Conservation (phyloP, 2,888 invertebrate genomes). For the Ornithoptera alexandrae region DNA sequence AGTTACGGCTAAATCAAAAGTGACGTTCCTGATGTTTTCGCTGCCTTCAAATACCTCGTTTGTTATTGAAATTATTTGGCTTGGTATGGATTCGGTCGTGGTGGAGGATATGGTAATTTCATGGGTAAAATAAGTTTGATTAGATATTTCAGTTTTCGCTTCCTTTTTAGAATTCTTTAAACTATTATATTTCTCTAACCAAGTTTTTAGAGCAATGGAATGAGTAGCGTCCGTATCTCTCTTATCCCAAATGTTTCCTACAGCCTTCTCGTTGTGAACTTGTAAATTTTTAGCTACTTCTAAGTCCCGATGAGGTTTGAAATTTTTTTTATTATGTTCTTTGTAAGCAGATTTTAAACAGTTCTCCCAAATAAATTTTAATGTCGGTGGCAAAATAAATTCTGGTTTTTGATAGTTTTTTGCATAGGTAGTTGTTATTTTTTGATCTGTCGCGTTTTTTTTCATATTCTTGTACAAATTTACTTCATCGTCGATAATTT, state of each 20-base stretch:
- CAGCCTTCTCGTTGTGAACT: constrained; percentile 40
- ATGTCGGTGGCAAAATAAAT: constrained; percentile 41
- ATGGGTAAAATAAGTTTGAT: constrained; percentile 45
- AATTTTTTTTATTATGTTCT: constrained; percentile 42
- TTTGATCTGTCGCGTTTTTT: constrained; percentile 35
- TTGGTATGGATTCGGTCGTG: constrained; percentile 8
- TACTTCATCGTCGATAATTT: constrained; percentile 43
- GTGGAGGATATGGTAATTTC: constrained; percentile 41
- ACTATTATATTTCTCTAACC: constrained; percentile 60
- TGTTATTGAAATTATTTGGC: constrained; percentile 63
- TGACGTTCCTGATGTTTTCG: constrained; percentile 44
- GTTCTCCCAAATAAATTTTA: constrained; percentile 62
- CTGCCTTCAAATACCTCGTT: constrained; percentile 50
- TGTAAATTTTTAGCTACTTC: constrained; percentile 47
- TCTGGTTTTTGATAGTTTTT: constrained; percentile 26
- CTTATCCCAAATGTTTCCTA: constrained; percentile 53
- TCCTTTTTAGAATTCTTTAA: constrained; percentile 55
- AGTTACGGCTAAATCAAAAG: constrained; percentile 49
- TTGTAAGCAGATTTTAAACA: constrained; percentile 58
- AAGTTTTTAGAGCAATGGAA: constrained; percentile 51
- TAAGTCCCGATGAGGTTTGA: constrained; percentile 45
- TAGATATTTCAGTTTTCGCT: constrained; percentile 49
- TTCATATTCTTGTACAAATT: constrained; percentile 46
- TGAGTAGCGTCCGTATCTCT: constrained; percentile 50
- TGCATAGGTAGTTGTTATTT: constrained; percentile 29